Evolutionary conservation across 2,888 invertebrate species (phyloP).

Genomic region (Gymnocheta viridis): DNA sequence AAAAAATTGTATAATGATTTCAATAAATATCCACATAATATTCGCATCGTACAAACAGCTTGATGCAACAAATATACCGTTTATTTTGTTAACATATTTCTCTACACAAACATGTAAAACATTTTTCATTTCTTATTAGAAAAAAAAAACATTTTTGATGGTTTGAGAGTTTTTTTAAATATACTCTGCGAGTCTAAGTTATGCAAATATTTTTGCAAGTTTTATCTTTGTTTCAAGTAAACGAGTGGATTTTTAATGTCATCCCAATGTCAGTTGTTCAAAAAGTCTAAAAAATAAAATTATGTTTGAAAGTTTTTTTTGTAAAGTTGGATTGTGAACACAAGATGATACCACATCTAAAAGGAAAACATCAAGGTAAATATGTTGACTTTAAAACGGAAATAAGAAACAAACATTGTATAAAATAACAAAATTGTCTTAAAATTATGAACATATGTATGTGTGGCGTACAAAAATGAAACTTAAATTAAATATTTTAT

Average conservation of each 20-base stretch:
- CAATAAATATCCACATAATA: background rate
- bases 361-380: conserved; percentile 16
- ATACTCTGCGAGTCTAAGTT: conserved; percentile 24
- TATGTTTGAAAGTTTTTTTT: conserved; percentile 24
- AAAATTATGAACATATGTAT: background rate
- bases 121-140: too few relatives aligned
- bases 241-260: conserved; percentile 50
- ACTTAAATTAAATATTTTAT: background rate
- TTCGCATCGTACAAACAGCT: background rate
- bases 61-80: background rate
- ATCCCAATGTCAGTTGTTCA: conserved; percentile 45
- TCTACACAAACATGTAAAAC: too few relatives aligned
- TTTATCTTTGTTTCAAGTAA: conserved; percentile 38
- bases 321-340: background rate
- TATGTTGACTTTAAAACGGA: conserved; percentile 1
- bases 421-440: conserved; percentile 8
- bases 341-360: conserved; percentile 28
- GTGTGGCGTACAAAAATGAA: background rate
- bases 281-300: conserved; percentile 43
- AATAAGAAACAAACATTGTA: background rate
- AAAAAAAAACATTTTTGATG: conserved; percentile 28
- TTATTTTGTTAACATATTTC: too few relatives aligned
- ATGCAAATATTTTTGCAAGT: conserved; percentile 47
- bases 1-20: too few relatives aligned
- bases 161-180: background rate